Base-by-base conservation (phyloP, 64 coral and sea anemone species). In the Porites australiensis region DNA sequence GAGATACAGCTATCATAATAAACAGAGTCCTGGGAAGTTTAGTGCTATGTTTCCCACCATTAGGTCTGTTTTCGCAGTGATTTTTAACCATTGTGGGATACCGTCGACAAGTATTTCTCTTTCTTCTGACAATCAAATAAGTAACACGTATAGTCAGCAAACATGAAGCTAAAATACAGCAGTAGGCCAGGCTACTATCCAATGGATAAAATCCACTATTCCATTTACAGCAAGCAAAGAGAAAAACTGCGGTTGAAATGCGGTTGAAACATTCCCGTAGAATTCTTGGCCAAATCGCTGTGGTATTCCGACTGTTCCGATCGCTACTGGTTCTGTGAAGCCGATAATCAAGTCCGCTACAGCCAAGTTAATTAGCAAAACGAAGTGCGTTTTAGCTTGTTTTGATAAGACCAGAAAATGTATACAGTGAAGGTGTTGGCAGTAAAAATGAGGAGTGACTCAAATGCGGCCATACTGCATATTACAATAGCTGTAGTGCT, bases 281-380 rank as follows among this genome's bases (percentile, higher is more conserved):
- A 18, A 54, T 44, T 19, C 2, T 18, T 77, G 16, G 5, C 37
- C 7, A 19, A 77, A 8, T 53, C 21, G 49, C 7, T 9, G 49
- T 20, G 75, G 50, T 8, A 77, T 6, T 18, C 14, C 48, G 10
- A 77, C 2, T 18, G 75, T 53, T 77, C 19, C 18, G 20, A 52
- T 54, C 75, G 8, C 48, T 13, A 77, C 8, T 14, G 46, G 46
- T 51, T 77, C 45, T 13, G 9, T 51, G 19, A 77, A 77, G 4
- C 74, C 48, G 54, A 77, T 50, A 53, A 77, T 49, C 13, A 77
- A 6, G 5, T 77, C 74, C 15, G 74, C 74, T 3, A 77, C 74
- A 50, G 49, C 74, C 46, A 77, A 77, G 74, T 77, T 77, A 49
- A 77, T 77, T 18, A 77, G 74, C 46, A 77, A 50, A 77, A 77